A percentile compares a stretch with the other conserved stretches of the same genome.
phyloP scores from a whole-genome alignment of 2,113 vertebrate genomes.

The Triplophysa tibetana region DNA sequence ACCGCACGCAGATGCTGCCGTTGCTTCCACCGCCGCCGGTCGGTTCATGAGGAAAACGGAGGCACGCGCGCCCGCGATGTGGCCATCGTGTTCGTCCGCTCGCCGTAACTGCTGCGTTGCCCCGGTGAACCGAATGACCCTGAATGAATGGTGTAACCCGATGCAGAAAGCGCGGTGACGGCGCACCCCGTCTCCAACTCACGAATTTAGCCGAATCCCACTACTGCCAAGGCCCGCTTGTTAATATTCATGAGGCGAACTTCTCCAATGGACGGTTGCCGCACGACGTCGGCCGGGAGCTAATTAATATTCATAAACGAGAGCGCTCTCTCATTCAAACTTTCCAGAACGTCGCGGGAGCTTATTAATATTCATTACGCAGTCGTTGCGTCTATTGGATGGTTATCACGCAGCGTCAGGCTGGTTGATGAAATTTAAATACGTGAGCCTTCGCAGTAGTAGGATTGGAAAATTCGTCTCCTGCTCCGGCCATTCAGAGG shows the following conservation, averaged over 20 bases:
- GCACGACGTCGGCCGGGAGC: neutral
- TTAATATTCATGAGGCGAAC: slow-evolving; percentile 1
- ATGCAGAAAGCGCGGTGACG: slow-evolving; percentile 55
- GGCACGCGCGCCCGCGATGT: slow-evolving; percentile 41
- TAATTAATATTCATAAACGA: neutral
- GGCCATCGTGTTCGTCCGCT: slow-evolving; percentile 40
- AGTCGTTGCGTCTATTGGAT: neutral
- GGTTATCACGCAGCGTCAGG: neutral
- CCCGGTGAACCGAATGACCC: slow-evolving; percentile 55
- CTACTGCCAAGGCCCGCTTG: neutral
- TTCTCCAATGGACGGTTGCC: neutral
- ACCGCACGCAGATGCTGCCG: slow-evolving; percentile 45
- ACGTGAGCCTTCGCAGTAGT: neutral
- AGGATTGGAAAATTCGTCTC: slow-evolving; percentile 44
- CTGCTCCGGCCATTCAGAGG: slow-evolving; percentile 59
- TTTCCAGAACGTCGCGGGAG: no score
- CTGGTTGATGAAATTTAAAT: neutral
- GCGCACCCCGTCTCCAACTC: slow-evolving; percentile 64
- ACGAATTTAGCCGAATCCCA: slow-evolving; percentile 12
- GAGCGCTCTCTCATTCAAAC: neutral
- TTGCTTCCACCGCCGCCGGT: slow-evolving; percentile 41
- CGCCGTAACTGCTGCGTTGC: slow-evolving; percentile 20
- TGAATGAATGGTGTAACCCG: slow-evolving; percentile 45
- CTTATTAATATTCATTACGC: neutral
- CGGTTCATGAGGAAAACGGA: slow-evolving; percentile 48